phyloP scores from a whole-genome alignment of 2,113 vertebrate species.

The Paraplagusia blochii region DNA sequence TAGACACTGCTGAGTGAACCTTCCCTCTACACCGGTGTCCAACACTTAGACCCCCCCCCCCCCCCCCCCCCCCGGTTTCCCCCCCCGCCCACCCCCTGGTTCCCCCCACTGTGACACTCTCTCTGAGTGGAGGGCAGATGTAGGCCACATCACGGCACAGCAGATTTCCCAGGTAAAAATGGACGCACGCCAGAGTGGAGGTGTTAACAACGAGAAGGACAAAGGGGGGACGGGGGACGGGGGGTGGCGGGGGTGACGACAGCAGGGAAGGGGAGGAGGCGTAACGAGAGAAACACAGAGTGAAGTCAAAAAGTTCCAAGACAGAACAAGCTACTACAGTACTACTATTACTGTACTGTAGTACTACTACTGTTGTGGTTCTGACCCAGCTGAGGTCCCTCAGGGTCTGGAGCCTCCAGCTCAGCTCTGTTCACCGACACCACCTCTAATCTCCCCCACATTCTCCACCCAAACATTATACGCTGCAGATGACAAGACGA shows the following conservation, averaged over 20 bases:
- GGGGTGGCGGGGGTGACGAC: slow-evolving; percentile 7
- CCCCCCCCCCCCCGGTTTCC: no score
- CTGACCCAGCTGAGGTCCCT: no score
- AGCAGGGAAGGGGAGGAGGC: slow-evolving; percentile 17
- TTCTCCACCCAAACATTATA: slow-evolving; percentile 51
- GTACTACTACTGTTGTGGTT: no score
- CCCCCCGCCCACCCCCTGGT: slow-evolving; percentile 55
- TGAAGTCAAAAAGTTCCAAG: no score
- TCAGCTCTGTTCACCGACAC: no score
- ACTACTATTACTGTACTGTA: no score
- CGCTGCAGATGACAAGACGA: slow-evolving; percentile 69
- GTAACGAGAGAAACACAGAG: no score
- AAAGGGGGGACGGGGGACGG: slow-evolving; percentile 26
- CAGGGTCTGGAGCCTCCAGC: no score
- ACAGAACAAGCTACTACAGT: no score
- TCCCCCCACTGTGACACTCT: slow-evolving; percentile 54
- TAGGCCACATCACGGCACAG: slow-evolving; percentile 42
- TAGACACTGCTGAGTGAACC: no score
- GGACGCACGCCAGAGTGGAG: slow-evolving; percentile 21
- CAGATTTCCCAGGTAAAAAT: slow-evolving; percentile 44
- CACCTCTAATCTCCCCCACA: slow-evolving; percentile 31
- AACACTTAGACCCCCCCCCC: no score
- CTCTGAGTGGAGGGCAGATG: slow-evolving; percentile 46
- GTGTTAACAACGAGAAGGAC: slow-evolving; percentile 61
- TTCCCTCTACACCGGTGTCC: slow-evolving; percentile 24